These are phyloP conservation scores for Dryococelus australis DNA, from an alignment of 2,888 invertebrate genomes.

Conservation along the genomic window DNA sequence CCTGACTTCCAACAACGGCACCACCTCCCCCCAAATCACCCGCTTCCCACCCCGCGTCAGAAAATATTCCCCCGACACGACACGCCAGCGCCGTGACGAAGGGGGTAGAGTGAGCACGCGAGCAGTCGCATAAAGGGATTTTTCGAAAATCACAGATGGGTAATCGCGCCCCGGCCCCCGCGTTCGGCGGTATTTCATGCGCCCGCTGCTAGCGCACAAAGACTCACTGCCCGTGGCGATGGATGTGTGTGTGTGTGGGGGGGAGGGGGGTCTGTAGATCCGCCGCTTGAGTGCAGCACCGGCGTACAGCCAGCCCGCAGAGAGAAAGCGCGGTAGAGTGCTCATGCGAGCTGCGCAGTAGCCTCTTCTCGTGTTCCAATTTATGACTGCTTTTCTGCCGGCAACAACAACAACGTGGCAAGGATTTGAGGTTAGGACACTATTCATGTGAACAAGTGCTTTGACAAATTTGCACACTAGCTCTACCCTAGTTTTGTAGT, in stretches of 20 bases:
- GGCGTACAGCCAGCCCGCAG: not conserved
- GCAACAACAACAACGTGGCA: no score
- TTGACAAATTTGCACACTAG: no score
- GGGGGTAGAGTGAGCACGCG: not conserved
- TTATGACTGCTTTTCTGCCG: no score
- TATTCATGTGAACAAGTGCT: no score
- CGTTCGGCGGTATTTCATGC: constrained; percentile 7
- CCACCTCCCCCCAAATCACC: not conserved
- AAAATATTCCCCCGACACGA: not conserved
- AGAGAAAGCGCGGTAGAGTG: no score
- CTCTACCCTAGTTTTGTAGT: no score
- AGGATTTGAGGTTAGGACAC: no score
- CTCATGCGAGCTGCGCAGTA: no score
- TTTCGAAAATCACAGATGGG: constrained; percentile 36
- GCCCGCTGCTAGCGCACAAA: not conserved
- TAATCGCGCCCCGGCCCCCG: constrained; percentile 24
- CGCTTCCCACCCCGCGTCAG: not conserved
- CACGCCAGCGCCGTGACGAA: not conserved
- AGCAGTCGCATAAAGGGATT: constrained; percentile 27
- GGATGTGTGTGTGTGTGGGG: no score
- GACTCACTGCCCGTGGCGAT: not conserved
- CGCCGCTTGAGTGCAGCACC: not conserved
- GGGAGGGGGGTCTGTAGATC: not conserved
- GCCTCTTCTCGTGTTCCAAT: no score
- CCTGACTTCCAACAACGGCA: not conserved